phyloP scores from a whole-genome alignment of 2,888 invertebrate species.

The Herminia tarsipennalis region DNA sequence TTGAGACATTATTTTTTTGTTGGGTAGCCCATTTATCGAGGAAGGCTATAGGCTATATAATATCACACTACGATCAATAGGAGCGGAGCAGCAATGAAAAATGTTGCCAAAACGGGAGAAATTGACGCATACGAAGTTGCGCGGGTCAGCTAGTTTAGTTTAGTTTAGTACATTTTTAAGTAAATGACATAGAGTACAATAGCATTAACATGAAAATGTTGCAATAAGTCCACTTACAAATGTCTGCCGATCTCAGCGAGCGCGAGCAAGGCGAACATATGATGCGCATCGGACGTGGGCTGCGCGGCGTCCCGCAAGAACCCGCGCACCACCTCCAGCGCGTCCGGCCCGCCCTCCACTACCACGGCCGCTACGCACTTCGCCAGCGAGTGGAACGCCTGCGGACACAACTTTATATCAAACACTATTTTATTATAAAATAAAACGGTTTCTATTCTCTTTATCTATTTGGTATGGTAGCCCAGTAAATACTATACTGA shows the following conservation, averaged over 20 bases:
- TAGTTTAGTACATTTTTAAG: too few relatives aligned
- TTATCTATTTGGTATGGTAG: too few relatives aligned
- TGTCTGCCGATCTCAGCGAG: conserved; percentile 99
- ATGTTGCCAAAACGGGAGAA: too few relatives aligned
- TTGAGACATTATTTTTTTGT: too few relatives aligned
- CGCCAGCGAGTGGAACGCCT: conserved; percentile 97
- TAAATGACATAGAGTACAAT: too few relatives aligned
- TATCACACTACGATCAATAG: too few relatives aligned
- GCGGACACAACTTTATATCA: conserved; percentile 39
- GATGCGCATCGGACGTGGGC: conserved; percentile 91
- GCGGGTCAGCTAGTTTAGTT: too few relatives aligned
- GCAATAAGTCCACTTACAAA: conserved; percentile 86
- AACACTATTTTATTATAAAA: neutral
- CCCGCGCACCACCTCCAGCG: conserved; percentile 73
- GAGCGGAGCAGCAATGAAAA: too few relatives aligned
- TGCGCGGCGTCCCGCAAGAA: conserved; percentile 90
- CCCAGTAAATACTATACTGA: too few relatives aligned
- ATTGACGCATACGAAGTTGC: too few relatives aligned
- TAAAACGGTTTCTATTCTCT: neutral
- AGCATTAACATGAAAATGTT: neutral
- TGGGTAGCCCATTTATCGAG: too few relatives aligned
- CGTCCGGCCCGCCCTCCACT: conserved; percentile 88
- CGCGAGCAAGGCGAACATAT: conserved; percentile 96
- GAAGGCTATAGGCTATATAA: too few relatives aligned
- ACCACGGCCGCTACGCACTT: conserved; percentile 98